Percentiles rank a stretch among this genome's conserved stretches.
Evolutionary conservation across 2,797 vertebrate species (phyloP).

Genomic region (Halcyon chelicuti): DNA sequence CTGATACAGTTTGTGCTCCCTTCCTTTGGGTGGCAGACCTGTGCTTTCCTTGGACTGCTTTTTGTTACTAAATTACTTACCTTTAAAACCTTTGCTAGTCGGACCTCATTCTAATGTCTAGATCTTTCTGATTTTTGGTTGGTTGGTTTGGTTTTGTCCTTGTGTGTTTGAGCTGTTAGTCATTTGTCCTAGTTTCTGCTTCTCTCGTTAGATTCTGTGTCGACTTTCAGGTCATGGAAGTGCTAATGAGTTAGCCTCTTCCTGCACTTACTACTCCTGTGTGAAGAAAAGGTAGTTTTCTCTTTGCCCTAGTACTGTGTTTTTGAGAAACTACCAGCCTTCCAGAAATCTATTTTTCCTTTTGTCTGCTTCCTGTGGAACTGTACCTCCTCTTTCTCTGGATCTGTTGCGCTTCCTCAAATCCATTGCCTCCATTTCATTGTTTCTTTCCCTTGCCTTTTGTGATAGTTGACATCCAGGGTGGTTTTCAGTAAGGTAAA

Average conservation of each 20-base stretch:
- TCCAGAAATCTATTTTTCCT: background rate
- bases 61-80: background rate
- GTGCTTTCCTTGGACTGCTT: background rate
- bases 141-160: background rate
- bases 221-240: background rate
- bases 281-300: background rate
- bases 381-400: background rate
- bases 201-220: background rate
- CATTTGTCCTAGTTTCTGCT: background rate
- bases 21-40: slow-evolving; percentile 50
- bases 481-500: background rate
- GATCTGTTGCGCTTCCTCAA: background rate
- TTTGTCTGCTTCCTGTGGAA: background rate
- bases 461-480: background rate
- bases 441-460: background rate
- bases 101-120: background rate
- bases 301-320: background rate
- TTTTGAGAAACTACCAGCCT: background rate
- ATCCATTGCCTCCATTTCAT: background rate
- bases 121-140: background rate
- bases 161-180: background rate
- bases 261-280: background rate
- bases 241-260: background rate
- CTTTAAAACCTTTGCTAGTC: background rate
- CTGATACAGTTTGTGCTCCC: background rate